Evolutionary conservation across 2,113 vertebrate species (phyloP), one percentile per base, ranked within the genome.

Genomic region (Alosa alosa): DNA sequence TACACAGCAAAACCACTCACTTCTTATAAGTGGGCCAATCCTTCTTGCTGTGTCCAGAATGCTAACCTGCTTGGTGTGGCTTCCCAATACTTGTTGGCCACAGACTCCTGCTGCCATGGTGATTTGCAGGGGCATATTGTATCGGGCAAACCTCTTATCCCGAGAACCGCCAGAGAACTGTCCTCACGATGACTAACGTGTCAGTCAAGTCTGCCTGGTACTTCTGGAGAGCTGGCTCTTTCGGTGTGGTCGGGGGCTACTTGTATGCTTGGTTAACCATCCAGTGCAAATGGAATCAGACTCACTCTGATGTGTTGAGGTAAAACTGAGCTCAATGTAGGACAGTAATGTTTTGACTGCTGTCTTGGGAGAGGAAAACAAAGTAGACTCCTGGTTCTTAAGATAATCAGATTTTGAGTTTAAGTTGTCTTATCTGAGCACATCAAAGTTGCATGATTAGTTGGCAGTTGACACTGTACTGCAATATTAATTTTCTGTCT

Each of bases 81-180:
- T 25, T 68, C n/a, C 60, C 39, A 57, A 57, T 57, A 57, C 6
- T 57, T 57, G 55, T 57, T 57, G 55, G 55, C 55, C 17, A 57
- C 55, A 57, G 55, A 20, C 55, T 18, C 18, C 55, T 60, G 20
- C 20, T 22, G 55, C 55, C 55, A 60, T 60, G 55, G 55, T 60
- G 55, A 60, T 60, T 60, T 60, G 55, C 20, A 49, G 44, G 22
- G 82, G 82, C 46, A 52, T 82, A 60, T 60, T 60, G 55, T 60
- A 60, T 60, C 18, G 20, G 45, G 44, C 46, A 49, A 82, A 11
- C 0, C 20, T 82, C 46, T 82, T 50, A 82, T 82, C n/a, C 47
- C 18, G 18, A 60, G 55, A 60, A 60, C 50, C 22, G 13, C 20
- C 55, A 22, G 55, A 60, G 55, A 82, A 50, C 44, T 49, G 49